A percentile compares a stretch with the other conserved stretches of the same genome.
These are phyloP conservation scores for Panurus biarmicus DNA, from an alignment of 2,113 vertebrate species.

Conservation along the genomic window DNA sequence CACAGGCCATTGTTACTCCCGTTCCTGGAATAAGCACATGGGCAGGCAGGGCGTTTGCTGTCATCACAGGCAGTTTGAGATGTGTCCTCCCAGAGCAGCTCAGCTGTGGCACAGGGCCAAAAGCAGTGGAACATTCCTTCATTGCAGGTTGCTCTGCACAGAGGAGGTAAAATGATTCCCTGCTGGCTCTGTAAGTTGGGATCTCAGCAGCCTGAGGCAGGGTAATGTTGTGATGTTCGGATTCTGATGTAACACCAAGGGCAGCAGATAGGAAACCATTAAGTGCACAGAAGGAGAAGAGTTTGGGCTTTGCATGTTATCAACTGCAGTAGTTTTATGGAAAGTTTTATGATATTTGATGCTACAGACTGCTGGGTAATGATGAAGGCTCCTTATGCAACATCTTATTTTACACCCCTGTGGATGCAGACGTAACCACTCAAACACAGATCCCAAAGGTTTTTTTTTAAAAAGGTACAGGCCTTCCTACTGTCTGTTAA, in stretches of 20 bases:
- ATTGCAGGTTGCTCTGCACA: background rate
- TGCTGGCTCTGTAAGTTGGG: background rate
- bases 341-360: background rate
- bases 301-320: background rate
- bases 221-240: background rate
- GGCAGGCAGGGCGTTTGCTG: background rate
- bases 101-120: background rate
- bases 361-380: background rate
- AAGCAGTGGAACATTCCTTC: background rate
- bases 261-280: background rate
- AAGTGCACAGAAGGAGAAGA: background rate
- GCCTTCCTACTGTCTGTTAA: background rate
- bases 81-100: background rate
- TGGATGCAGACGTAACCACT: fast-evolving
- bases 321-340: background rate
- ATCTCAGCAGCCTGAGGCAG: background rate
- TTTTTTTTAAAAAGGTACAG: background rate
- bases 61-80: fast-evolving
- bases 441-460: background rate
- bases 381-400: background rate
- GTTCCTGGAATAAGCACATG: background rate
- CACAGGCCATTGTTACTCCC: fast-evolving
- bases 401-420: background rate
- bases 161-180: background rate
- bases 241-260: background rate